Evolutionary conservation across 2,113 vertebrate genomes (phyloP).

Genomic region (Mastomys coucha): DNA sequence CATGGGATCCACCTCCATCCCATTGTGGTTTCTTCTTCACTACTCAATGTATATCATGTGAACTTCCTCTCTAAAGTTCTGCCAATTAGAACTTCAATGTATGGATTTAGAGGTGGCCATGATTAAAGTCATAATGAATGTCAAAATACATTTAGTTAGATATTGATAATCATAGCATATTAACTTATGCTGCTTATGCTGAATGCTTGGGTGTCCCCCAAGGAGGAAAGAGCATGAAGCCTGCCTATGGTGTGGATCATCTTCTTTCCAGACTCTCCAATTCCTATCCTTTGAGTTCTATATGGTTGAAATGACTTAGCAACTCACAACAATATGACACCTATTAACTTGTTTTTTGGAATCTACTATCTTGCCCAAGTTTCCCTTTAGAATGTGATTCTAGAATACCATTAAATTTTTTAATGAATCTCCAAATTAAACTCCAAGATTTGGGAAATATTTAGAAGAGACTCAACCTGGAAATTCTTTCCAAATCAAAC

Average conservation of each 20-base stretch:
- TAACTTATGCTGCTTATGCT: not conserved
- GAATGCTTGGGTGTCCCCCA: not conserved
- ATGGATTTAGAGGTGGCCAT: not conserved
- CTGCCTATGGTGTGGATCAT: not conserved
- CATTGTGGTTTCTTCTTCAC: not conserved
- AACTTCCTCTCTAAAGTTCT: not conserved
- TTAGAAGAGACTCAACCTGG: not conserved
- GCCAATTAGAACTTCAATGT: not conserved
- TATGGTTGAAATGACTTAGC: not conserved
- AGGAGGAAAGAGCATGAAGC: not conserved
- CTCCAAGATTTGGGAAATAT: not conserved
- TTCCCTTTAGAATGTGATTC: slow-evolving; percentile 11
- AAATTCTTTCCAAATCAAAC: slow-evolving; percentile 21
- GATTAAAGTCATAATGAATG: not conserved
- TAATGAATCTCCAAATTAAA: slow-evolving; percentile 22
- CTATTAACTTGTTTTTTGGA: not conserved
- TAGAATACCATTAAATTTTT: slow-evolving; percentile 2
- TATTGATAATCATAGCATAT: not conserved
- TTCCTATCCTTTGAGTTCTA: not conserved
- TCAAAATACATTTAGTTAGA: not conserved
- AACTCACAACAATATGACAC: not conserved
- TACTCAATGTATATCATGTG: not conserved
- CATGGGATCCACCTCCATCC: not conserved
- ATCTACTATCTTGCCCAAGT: not conserved
- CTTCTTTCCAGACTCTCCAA: not conserved